Base-by-base conservation (phyloP, 2,113 vertebrate genomes). In the Mus pahari region DNA sequence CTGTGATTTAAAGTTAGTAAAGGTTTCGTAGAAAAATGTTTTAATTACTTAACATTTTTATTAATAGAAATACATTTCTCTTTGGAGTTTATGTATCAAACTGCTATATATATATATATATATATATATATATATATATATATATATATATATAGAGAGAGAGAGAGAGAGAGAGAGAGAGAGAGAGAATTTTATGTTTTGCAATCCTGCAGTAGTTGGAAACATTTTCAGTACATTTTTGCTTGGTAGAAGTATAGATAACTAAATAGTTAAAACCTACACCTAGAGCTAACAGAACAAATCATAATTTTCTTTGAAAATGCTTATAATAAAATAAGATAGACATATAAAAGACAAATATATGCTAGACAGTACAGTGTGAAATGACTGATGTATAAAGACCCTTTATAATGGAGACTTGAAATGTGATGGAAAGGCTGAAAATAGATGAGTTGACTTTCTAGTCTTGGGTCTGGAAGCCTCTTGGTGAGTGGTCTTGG, bases 131-230 rank as follows among this genome's bases (percentile, higher is more conserved):
- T 28, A 28, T 62, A 62, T 62, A 62, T 62, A 62, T 62, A 62
- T 24, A 60, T 62, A 26, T 26, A 62, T 26, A 78, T 90, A 66
- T 7, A 6, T 74, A 75, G 3, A 48, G 45, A 48, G 45, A 48
- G 45, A 48, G 45, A 48, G 45, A 48, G 45, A 48, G 45, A 48
- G 3, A 48, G 7, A 48, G 45, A 48, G 45, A 48, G 7, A n/a
- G n/a, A n/a, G n/a, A n/a, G n/a, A n/a, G n/a, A n/a, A 78, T 77
- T 68, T 83, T 92, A 22, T 22, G 28, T 87, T 94, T 94, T 77
- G 33, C 90, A 77, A n/a, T 2, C 55, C 3, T 7, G 17, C n/a
- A 17, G 14, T 81, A 26, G 9, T 48, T 9, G 42, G 86, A 89
- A 86, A 66, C 24, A 82, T 89, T 86, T 90, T 88, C 78, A 16